Percentiles rank a stretch among this genome's conserved stretches.
These are phyloP conservation scores for Platycheirus albimanus DNA, from an alignment of 2,888 invertebrate species.

Conservation along the genomic window DNA sequence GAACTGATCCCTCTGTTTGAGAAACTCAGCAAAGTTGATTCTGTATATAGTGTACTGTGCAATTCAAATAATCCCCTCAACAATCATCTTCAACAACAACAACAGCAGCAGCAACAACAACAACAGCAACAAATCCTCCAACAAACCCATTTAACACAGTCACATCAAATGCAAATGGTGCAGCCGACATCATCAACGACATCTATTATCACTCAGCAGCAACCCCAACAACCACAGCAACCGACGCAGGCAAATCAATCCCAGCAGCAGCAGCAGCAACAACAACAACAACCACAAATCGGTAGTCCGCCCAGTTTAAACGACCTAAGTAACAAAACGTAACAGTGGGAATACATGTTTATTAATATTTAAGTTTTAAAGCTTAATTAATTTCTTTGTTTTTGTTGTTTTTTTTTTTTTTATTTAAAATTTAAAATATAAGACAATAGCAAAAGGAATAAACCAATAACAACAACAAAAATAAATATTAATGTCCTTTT, in stretches of 20 bases:
- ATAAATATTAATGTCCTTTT: slow-evolving; percentile 20
- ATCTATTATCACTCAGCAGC: slow-evolving; percentile 80
- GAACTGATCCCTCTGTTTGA: slow-evolving; percentile 99
- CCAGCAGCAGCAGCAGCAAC: slow-evolving; percentile 76
- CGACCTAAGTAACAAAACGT: slow-evolving; percentile 82
- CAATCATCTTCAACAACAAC: slow-evolving; percentile 75
- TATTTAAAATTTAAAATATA: slow-evolving; percentile 39
- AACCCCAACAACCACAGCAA: slow-evolving; percentile 75
- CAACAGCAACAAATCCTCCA: slow-evolving; percentile 78
- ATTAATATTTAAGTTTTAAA: slow-evolving; percentile 82
- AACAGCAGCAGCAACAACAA: slow-evolving; percentile 74
- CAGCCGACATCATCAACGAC: slow-evolving; percentile 79
- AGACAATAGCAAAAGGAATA: slow-evolving; percentile 59
- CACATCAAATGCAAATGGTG: slow-evolving; percentile 75
- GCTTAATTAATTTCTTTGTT: slow-evolving; percentile 51
- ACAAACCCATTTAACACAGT: slow-evolving; percentile 76
- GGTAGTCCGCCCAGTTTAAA: slow-evolving; percentile 83
- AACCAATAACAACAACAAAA: slow-evolving; percentile 8
- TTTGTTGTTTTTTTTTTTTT: slow-evolving; percentile 38
- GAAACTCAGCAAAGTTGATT: slow-evolving; percentile 97
- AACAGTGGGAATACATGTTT: slow-evolving; percentile 83
- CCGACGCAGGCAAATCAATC: slow-evolving; percentile 56
- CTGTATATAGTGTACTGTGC: slow-evolving; percentile 97
- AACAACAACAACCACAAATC: slow-evolving; percentile 76
- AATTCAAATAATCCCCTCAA: slow-evolving; percentile 93